Evolutionary conservation across 1,140 invertebrate genomes (phyloP).

Genomic region (Achroia grisella): DNA sequence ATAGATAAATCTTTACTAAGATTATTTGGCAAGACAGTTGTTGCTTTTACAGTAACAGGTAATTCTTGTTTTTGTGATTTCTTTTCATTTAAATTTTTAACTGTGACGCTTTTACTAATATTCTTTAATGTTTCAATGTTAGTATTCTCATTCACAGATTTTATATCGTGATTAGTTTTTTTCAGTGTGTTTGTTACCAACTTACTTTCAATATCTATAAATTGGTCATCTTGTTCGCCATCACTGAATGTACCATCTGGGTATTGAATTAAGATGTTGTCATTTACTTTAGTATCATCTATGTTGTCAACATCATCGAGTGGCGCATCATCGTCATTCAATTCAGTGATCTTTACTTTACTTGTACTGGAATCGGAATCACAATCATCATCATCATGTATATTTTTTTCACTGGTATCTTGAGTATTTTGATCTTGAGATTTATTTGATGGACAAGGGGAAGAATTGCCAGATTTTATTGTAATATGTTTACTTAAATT

Average conservation of each 20-base stretch:
- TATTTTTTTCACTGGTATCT: slow-evolving; percentile 18
- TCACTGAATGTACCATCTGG: neutral
- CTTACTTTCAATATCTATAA: slow-evolving; percentile 25
- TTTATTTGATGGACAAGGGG: slow-evolving; percentile 13
- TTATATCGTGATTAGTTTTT: slow-evolving; percentile 10
- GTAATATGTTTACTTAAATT: slow-evolving; percentile 45
- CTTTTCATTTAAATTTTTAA: slow-evolving; percentile 38
- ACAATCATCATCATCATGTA: slow-evolving; percentile 25
- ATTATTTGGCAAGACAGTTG: slow-evolving; percentile 1
- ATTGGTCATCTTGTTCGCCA: slow-evolving; percentile 14
- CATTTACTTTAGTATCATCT: slow-evolving; percentile 21
- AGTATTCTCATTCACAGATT: slow-evolving; percentile 2
- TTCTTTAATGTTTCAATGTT: slow-evolving; percentile 33
- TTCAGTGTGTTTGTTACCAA: slow-evolving; percentile 26
- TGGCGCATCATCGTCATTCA: slow-evolving; percentile 38
- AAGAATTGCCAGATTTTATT: slow-evolving; percentile 36
- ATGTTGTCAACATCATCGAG: slow-evolving; percentile 32
- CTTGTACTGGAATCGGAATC: slow-evolving; percentile 27
- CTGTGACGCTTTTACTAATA: slow-evolving; percentile 48
- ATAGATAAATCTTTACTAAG: slow-evolving; percentile 14
- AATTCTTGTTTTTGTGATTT: slow-evolving; percentile 7
- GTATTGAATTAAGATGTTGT: neutral
- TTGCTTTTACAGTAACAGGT: neutral
- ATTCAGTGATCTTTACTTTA: slow-evolving; percentile 46
- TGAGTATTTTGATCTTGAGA: slow-evolving; percentile 13